These are phyloP conservation scores for Regulus satrapa DNA, from an alignment of 2,113 vertebrate species.

Conservation along the genomic window DNA sequence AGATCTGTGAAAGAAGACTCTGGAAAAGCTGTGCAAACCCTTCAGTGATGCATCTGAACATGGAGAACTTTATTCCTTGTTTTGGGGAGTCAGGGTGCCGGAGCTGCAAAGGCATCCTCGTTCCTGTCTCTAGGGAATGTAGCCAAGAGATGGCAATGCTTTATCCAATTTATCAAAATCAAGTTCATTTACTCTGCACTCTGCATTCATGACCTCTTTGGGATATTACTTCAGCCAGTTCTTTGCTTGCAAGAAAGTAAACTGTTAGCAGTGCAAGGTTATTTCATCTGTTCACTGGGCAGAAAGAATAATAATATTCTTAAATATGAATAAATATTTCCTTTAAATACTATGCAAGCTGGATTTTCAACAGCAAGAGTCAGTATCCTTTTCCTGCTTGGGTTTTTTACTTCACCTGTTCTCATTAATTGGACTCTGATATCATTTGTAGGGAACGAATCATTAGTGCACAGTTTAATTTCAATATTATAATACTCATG, in stretches of 20 bases:
- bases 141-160: background rate
- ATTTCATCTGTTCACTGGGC: background rate
- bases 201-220: background rate
- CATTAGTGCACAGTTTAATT: constrained; percentile 29
- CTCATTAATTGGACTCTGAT: background rate
- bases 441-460: constrained; percentile 17
- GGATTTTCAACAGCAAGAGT: background rate
- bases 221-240: background rate
- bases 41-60: background rate
- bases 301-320: no score
- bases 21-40: background rate
- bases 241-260: background rate
- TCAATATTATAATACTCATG: background rate
- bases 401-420: constrained; percentile 22
- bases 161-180: background rate
- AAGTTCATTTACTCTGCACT: background rate
- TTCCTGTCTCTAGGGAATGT: background rate
- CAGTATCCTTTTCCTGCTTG: background rate
- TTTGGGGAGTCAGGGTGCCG: background rate
- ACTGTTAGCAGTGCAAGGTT: background rate
- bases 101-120: background rate
- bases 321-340: no score
- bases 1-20: background rate
- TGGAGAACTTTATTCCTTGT: background rate
- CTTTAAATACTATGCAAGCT: background rate